Evolutionary conservation across 1,140 invertebrate species (phyloP).

Genomic region (Acromyrmex charruanus): DNA sequence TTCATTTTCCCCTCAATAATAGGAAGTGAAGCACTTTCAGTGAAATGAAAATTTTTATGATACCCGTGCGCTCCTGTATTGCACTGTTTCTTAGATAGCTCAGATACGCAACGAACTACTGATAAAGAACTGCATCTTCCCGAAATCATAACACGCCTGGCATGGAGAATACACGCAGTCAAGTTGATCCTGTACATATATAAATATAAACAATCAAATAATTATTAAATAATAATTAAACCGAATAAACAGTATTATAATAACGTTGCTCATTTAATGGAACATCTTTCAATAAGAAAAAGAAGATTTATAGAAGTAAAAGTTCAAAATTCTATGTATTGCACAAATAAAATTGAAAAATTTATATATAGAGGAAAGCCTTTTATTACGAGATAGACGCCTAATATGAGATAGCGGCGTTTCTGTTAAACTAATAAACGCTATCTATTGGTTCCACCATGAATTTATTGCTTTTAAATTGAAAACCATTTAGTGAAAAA

Average conservation of each 20-base stretch:
- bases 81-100: conserved; percentile 73
- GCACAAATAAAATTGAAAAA: no score
- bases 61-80: conserved; percentile 1
- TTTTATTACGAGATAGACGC: no score
- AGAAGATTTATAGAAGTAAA: not conserved
- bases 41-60: conserved; percentile 29
- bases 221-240: conserved; percentile 6
- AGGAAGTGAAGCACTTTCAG: conserved; percentile 40
- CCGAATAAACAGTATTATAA: not conserved
- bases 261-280: not conserved
- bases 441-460: no score
- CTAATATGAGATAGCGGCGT: no score
- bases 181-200: conserved; percentile 5
- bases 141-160: conserved; percentile 82
- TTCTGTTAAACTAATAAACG: no score
- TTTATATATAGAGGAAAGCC: no score
- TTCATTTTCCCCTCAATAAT: conserved; percentile 14
- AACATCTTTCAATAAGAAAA: not conserved
- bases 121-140: conserved; percentile 80
- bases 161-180: conserved; percentile 16
- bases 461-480: no score
- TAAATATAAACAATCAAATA: not conserved
- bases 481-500: no score
- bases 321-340: not conserved
- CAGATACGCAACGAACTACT: conserved; percentile 72